A percentile compares a stretch with the other conserved stretches of the same genome.
phyloP scores from a whole-genome alignment of 2,797 vertebrate genomes.

The Brachymystax lenok region DNA sequence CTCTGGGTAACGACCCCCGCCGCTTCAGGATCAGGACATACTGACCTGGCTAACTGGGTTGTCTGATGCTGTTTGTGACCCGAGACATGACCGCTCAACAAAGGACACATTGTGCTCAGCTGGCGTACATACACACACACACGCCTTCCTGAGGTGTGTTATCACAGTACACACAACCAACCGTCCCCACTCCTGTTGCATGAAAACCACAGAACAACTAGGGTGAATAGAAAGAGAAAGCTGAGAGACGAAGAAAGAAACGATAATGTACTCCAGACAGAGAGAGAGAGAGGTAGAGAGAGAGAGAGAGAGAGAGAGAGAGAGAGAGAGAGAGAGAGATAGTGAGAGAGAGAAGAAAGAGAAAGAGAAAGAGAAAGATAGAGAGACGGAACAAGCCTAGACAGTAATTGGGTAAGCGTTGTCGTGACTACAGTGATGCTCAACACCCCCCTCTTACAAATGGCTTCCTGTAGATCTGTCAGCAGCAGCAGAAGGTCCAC shows the following conservation, averaged over 20 bases:
- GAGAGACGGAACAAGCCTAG: constrained; percentile 27
- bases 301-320: not conserved
- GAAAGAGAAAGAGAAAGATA: not conserved
- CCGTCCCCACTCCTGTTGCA: not conserved
- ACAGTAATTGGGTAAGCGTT: constrained; percentile 51
- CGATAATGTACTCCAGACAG: too few relatives aligned
- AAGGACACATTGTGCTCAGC: not conserved
- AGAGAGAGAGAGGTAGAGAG: constrained; percentile 4
- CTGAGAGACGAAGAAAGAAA: not conserved
- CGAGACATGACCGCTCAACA: not conserved
- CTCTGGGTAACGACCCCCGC: too few relatives aligned
- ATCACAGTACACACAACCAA: not conserved
- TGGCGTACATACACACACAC: constrained; percentile 1
- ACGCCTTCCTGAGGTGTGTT: constrained; percentile 2
- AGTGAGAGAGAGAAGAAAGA: not conserved
- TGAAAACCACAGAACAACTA: not conserved
- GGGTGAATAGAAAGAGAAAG: too few relatives aligned
- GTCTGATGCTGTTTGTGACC: not conserved
- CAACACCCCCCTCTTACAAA: constrained; percentile 26
- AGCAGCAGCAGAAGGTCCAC: not conserved
- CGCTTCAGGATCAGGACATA: not conserved
- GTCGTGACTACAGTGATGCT: constrained; percentile 52
- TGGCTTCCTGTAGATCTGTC: not conserved
- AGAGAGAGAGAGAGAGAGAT: not conserved
- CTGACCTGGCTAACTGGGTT: not conserved